Evolutionary conservation across 2,113 vertebrate genomes (phyloP).

Genomic region (Phodopus roborovskii): DNA sequence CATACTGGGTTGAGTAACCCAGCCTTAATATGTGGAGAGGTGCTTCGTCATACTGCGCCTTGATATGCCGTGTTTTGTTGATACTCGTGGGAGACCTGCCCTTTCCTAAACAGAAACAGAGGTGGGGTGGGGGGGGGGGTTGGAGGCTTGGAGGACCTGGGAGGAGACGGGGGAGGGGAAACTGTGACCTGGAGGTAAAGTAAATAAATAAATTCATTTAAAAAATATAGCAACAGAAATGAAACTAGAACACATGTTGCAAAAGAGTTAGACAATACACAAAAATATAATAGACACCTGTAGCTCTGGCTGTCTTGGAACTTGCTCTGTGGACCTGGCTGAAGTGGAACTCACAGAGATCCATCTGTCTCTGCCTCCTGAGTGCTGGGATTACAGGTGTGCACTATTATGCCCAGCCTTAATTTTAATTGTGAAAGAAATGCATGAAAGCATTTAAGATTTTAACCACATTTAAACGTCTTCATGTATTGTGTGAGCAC

Average conservation of each 20-base stretch:
- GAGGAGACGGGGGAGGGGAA: neutral
- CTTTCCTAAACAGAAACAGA: neutral
- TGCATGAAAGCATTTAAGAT: neutral
- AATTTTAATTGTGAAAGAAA: conserved; percentile 12
- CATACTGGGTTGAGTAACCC: neutral
- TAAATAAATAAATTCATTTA: neutral
- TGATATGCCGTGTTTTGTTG: neutral
- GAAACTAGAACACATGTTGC: neutral
- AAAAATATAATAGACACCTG: neutral
- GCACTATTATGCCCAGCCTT: neutral
- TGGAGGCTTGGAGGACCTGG: neutral
- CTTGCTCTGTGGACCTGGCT: neutral
- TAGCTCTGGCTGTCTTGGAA: neutral
- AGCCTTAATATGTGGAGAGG: neutral
- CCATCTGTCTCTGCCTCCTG: neutral
- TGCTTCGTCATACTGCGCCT: neutral
- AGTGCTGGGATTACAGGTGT: neutral
- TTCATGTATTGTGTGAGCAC: neutral
- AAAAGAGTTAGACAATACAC: neutral
- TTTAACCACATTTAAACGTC: neutral
- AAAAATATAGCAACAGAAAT: neutral
- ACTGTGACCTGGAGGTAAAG: neutral
- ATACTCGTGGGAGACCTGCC: neutral
- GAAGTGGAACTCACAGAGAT: neutral
- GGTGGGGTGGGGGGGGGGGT: neutral